A percentile compares a stretch with the other conserved stretches of the same genome.
Conservation (phyloP, 1,140 invertebrate genomes). For the Campoletis sonorensis region DNA sequence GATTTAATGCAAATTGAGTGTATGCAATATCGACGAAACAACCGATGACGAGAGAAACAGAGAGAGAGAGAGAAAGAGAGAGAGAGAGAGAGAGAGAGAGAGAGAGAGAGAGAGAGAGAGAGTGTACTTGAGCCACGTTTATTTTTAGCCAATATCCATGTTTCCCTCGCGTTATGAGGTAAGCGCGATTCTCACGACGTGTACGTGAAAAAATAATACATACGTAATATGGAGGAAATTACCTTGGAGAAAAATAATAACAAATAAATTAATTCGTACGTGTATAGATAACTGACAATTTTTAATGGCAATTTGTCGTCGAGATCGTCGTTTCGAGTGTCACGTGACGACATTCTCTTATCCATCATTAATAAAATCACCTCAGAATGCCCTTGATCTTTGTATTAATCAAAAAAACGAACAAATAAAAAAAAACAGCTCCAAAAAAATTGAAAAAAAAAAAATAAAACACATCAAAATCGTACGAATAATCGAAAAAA, state of each 20-base stretch:
- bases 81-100: no score
- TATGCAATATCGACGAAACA: conserved; percentile 6
- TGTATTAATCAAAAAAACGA: no score
- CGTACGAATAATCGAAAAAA: no score
- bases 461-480: no score
- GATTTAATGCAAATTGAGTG: neutral
- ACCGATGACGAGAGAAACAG: conserved; percentile 27
- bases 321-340: neutral
- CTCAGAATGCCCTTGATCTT: no score
- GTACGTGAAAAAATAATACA: neutral
- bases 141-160: conserved; percentile 19
- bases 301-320: neutral
- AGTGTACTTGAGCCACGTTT: neutral
- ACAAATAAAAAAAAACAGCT: no score
- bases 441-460: no score
- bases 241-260: neutral
- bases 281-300: neutral
- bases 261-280: neutral
- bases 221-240: conserved; percentile 6
- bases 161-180: conserved; percentile 5
- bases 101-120: no score
- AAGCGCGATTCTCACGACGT: conserved; percentile 7
- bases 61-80: no score
- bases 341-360: no score
- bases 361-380: no score